These are phyloP conservation scores for Bombus superbus DNA, from an alignment of 1,140 invertebrate genomes.

Conservation along the genomic window DNA sequence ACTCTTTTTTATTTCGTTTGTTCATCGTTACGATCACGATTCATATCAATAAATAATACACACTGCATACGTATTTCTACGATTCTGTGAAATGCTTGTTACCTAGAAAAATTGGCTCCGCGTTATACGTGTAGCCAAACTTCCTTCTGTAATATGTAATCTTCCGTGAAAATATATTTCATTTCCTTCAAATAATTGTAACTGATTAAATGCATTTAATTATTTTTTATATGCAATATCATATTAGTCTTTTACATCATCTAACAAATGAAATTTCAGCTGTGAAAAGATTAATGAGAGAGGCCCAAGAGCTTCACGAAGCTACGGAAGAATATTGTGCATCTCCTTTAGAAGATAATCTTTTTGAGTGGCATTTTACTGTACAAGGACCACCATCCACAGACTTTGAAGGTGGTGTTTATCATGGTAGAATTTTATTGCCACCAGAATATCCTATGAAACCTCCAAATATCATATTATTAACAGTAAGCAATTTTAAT, in stretches of 20 bases:
- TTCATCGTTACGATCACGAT: not conserved
- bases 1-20: not conserved
- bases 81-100: not conserved
- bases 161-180: too few relatives aligned
- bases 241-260: not conserved
- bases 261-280: slow-evolving; percentile 82
- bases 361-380: slow-evolving; percentile 99
- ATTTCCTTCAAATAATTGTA: not conserved
- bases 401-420: slow-evolving; percentile 95
- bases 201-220: not conserved
- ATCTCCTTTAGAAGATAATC: slow-evolving; percentile 95
- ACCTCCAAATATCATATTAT: slow-evolving; percentile 96
- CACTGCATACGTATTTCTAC: not conserved
- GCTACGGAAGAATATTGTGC: slow-evolving; percentile 96
- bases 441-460: slow-evolving; percentile 98
- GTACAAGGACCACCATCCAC: slow-evolving; percentile 93
- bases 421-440: slow-evolving; percentile 95
- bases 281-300: slow-evolving; percentile 96
- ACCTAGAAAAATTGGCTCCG: not conserved
- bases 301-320: slow-evolving; percentile 93
- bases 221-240: not conserved
- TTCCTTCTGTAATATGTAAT: not conserved
- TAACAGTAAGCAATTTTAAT: slow-evolving; percentile 87
- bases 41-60: too few relatives aligned
- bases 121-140: not conserved